Conservation (phyloP, 1,140 invertebrate genomes). For the Bacillus rossius region DNA sequence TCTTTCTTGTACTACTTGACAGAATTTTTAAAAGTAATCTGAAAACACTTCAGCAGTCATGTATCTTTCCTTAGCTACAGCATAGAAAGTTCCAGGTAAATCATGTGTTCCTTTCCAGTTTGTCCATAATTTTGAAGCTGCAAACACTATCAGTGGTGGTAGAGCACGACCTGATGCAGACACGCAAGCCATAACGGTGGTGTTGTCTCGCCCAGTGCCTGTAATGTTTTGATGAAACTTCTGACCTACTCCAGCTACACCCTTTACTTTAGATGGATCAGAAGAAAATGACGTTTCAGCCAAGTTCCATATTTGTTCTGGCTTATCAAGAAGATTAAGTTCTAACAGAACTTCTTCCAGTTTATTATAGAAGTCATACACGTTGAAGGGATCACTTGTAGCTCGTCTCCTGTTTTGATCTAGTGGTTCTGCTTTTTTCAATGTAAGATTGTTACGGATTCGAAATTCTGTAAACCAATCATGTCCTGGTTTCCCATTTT, state of each 20-base stretch:
- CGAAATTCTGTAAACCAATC: constrained; percentile 6
- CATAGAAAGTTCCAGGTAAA: constrained; percentile 16
- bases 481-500: constrained; percentile 1
- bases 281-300: constrained; percentile 15
- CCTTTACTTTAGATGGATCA: constrained; percentile 10
- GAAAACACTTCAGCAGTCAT: constrained; percentile 13
- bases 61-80: constrained; percentile 9
- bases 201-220: constrained; percentile 12
- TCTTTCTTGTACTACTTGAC: constrained; percentile 6
- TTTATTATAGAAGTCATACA: constrained; percentile 20
- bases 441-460: neutral
- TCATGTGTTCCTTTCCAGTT: constrained; percentile 9
- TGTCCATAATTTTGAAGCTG: too few relatives aligned
- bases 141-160: too few relatives aligned
- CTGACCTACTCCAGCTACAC: constrained; percentile 10
- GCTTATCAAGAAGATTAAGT: constrained; percentile 18
- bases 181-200: constrained; percentile 14
- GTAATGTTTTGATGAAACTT: constrained; percentile 10
- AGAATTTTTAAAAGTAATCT: constrained; percentile 7
- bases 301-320: constrained; percentile 17
- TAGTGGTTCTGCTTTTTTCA: constrained; percentile 5
- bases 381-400: constrained; percentile 20
- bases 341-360: constrained; percentile 4
- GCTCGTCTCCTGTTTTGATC: constrained; percentile 1
- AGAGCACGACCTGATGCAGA: constrained; percentile 9